These are phyloP conservation scores for Peromyscus leucopus DNA, from an alignment of 2,113 vertebrate genomes.

Conservation along the genomic window DNA sequence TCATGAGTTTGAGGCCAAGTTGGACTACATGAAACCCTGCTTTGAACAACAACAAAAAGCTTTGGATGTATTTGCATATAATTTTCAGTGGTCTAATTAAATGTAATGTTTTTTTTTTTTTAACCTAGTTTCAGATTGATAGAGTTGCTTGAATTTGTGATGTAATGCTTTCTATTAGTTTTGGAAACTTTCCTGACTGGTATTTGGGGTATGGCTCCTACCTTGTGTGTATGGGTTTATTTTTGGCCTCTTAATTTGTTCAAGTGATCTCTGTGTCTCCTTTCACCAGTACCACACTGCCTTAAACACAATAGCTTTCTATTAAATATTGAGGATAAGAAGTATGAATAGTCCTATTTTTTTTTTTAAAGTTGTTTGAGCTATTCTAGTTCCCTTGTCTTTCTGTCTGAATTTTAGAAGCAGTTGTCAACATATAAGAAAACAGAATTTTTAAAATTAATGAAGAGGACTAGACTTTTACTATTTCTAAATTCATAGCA, in stretches of 20 bases:
- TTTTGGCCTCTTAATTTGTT: neutral
- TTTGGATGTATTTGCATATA: conserved; percentile 3
- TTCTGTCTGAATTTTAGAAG: neutral
- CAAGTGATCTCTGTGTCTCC: neutral
- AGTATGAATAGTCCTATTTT: neutral
- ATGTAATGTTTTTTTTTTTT: conserved; percentile 50
- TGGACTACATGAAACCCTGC: neutral
- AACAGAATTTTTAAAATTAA: conserved; percentile 48
- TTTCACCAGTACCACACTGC: neutral
- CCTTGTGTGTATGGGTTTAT: neutral
- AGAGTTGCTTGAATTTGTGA: conserved; percentile 49
- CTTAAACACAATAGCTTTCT: neutral
- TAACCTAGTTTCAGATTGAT: conserved; percentile 5
- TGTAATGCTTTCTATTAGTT: conserved; percentile 14
- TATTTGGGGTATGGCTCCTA: conserved; percentile 26
- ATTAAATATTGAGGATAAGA: neutral
- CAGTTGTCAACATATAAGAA: neutral
- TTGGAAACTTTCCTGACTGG: conserved; percentile 28
- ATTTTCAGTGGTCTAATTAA: conserved; percentile 37
- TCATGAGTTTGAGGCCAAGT: neutral
- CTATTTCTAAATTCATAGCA: conserved; percentile 48
- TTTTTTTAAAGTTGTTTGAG: neutral
- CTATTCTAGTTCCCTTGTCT: neutral
- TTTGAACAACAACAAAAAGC: neutral
- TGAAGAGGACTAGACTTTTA: conserved; percentile 62